These are phyloP conservation scores for Hipposideros armiger DNA, from an alignment of 2,113 vertebrate genomes.

Conservation along the genomic window DNA sequence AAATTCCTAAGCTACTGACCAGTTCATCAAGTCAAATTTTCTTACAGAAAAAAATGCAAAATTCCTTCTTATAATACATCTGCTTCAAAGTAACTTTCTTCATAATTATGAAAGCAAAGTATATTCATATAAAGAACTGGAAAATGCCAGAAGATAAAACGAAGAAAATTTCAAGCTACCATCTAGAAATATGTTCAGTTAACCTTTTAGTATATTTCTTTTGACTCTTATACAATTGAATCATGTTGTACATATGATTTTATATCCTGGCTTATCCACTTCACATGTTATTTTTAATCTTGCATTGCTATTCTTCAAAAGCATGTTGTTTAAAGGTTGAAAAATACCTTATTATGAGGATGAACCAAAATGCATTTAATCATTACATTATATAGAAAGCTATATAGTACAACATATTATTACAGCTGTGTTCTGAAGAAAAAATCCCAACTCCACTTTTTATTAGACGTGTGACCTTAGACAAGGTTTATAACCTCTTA, in stretches of 20 bases:
- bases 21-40: slow-evolving; percentile 4
- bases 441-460: background rate
- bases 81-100: slow-evolving; percentile 31
- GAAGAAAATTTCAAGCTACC: background rate
- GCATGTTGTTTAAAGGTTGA: background rate
- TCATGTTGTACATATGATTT: background rate
- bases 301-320: slow-evolving; percentile 48
- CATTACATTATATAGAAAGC: background rate
- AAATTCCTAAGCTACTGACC: slow-evolving; percentile 51
- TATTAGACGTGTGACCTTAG: background rate
- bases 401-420: background rate
- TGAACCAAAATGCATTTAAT: slow-evolving; percentile 8
- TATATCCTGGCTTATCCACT: background rate
- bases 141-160: slow-evolving; percentile 34
- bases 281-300: background rate
- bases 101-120: slow-evolving; percentile 46
- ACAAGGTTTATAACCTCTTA: background rate
- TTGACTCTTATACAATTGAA: background rate
- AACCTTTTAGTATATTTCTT: background rate
- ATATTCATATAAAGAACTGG: background rate
- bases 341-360: background rate
- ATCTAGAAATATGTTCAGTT: background rate
- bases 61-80: background rate
- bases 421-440: background rate
- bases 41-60: background rate